Evolutionary conservation across 2,113 vertebrate species (phyloP), one percentile per base, ranked within the genome.

Genomic region (Barbus barbus): DNA sequence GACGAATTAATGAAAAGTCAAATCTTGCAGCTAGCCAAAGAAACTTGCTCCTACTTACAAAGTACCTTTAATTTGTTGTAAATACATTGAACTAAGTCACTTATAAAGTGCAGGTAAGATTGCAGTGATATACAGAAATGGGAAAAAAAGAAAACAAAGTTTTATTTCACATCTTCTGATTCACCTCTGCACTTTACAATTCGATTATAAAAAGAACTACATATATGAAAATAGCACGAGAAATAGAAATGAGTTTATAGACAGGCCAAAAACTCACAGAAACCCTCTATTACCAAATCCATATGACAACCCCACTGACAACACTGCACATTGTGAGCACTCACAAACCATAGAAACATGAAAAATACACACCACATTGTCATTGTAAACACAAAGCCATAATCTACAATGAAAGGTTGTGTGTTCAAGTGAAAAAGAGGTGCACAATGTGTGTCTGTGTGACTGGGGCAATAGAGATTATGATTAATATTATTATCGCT

Each of bases 81-180:
- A 88, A 86, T 24, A 22, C 74, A 56, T 89, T 87, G n/a, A 67
- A 75, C 89, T 81, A 88, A 74, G 24, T 80, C 71, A 61, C 78
- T 24, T 87, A 85, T 77, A 72, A 89, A 83, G 18, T 76, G 31
- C 80, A 78, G 83, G 76, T 46, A 78, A 88, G 65, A 90, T 51
- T 78, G 26, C 84, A 87, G 81, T 71, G 44, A 87, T 81, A 69
- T 88, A 90, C 86, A 53, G 82, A 88, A 88, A 87, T 88, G 82
- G 83, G 81, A 65, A 88, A 36, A 86, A 89, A 88, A 84, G 1
- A 85, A 88, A 87, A 85, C 84, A 88, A 87, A 88, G 69, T 1
- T 92, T 92, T 93, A 91, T 92, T 93, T 51, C 28, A 83, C 89
- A 69, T 77, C 85, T 61, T 84, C 83, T 84, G 75, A 84, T 83